phyloP scores from a whole-genome alignment of 2,797 vertebrate genomes.

The Phalloptychus januarius region DNA sequence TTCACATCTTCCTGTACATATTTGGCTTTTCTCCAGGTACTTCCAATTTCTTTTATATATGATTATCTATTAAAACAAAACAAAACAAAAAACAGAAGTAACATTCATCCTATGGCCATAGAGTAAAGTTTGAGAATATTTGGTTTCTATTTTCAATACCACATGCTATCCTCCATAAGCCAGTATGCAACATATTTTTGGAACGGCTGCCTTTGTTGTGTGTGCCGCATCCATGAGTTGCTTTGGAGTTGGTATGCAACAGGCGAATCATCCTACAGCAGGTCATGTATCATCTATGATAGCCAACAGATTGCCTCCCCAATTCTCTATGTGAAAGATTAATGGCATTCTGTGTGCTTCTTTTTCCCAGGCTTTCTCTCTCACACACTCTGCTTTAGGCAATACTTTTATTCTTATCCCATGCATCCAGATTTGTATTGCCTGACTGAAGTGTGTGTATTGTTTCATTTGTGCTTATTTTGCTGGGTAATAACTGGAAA shows the following conservation, averaged over 20 bases:
- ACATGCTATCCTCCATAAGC: background rate
- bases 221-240: background rate
- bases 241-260: conserved; percentile 70
- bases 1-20: background rate
- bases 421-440: conserved; percentile 32
- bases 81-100: background rate
- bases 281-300: conserved; percentile 80
- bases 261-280: conserved; percentile 61
- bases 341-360: conserved; percentile 62
- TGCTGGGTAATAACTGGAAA: conserved; percentile 4
- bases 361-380: conserved; percentile 3
- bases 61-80: background rate
- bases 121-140: background rate
- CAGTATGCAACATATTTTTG: conserved; percentile 2
- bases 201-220: conserved; percentile 23
- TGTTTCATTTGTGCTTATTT: conserved; percentile 9
- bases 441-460: conserved; percentile 10
- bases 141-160: background rate
- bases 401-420: conserved; percentile 25
- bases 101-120: background rate
- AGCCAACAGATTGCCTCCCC: conserved; percentile 76
- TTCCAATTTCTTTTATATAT: background rate
- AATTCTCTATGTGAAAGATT: conserved; percentile 75
- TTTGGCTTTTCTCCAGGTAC: background rate
- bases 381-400: conserved; percentile 18